Evolutionary conservation across 2,888 invertebrate genomes (phyloP).

Genomic region (Tinea semifulvella): DNA sequence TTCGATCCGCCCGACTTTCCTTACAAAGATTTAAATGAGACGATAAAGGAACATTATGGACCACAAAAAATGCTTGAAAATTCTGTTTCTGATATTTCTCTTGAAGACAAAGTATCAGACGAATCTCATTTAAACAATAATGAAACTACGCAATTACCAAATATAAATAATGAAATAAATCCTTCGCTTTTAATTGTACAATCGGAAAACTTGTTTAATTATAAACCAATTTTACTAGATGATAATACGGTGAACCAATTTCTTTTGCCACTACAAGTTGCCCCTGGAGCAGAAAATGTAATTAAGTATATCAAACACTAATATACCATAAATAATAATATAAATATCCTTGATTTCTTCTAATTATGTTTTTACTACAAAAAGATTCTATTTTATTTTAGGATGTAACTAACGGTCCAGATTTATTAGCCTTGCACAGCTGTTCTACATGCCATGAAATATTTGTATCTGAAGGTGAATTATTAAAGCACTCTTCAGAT

Average conservation of each 20-base stretch:
- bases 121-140: not conserved
- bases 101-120: not conserved
- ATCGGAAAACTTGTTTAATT: conserved; percentile 40
- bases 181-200: conserved; percentile 36
- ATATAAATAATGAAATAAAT: conserved; percentile 18
- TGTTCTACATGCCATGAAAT: conserved; percentile 56
- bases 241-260: conserved; percentile 57
- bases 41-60: conserved; percentile 38
- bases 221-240: conserved; percentile 47
- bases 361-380: not conserved
- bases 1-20: conserved; percentile 59
- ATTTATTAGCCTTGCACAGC: conserved; percentile 46
- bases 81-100: not conserved
- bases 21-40: conserved; percentile 44
- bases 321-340: conserved; percentile 23
- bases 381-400: conserved; percentile 23
- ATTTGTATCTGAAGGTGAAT: conserved; percentile 50
- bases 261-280: conserved; percentile 39
- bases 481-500: conserved; percentile 47
- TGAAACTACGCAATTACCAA: conserved; percentile 1
- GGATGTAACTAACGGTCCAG: conserved; percentile 34
- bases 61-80: conserved; percentile 23
- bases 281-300: not conserved
- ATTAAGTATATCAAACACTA: not conserved
- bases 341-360: not conserved